Percentiles rank a stretch among this genome's conserved stretches.
phyloP scores from a whole-genome alignment of 2,113 vertebrate genomes.

The Echinops telfairi region DNA sequence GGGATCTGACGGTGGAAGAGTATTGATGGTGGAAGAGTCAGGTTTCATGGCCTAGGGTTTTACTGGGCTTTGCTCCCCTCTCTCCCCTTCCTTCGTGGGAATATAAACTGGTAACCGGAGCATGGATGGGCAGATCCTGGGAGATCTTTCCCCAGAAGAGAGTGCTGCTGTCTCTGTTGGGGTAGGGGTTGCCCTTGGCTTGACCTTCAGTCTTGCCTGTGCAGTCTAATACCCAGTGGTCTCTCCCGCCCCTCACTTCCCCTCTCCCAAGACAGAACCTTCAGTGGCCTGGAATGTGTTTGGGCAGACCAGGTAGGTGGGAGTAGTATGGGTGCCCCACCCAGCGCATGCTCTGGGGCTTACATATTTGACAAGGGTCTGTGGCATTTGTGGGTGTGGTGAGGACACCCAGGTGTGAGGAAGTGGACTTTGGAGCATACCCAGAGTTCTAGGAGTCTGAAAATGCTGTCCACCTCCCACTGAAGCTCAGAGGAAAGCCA shows the following conservation, averaged over 20 bases:
- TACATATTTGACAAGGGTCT: conserved; percentile 18
- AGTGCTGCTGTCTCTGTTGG: not conserved
- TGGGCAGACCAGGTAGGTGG: not conserved
- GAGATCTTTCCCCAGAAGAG: not conserved
- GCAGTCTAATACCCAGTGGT: not conserved
- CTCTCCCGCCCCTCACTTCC: not conserved
- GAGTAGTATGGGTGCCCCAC: not conserved
- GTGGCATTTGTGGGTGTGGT: conserved; percentile 2
- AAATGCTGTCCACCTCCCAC: not conserved
- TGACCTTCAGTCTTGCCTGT: not conserved
- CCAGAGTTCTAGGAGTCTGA: not conserved
- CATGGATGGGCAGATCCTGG: fast-evolving
- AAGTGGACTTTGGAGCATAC: not conserved
- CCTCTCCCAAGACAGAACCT: not conserved
- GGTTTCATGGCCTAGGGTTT: conserved; percentile 11
- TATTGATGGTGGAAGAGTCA: not conserved
- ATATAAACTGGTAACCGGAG: not conserved
- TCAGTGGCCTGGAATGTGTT: not conserved
- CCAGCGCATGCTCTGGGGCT: not conserved
- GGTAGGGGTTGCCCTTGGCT: not conserved
- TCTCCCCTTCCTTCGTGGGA: not conserved
- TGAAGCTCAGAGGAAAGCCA: not conserved
- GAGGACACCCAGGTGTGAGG: not conserved
- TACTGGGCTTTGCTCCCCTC: not conserved
- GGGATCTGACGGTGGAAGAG: conserved; percentile 36